These are phyloP conservation scores for Scophthalmus maximus DNA, from an alignment of 2,113 vertebrate genomes.

Conservation along the genomic window DNA sequence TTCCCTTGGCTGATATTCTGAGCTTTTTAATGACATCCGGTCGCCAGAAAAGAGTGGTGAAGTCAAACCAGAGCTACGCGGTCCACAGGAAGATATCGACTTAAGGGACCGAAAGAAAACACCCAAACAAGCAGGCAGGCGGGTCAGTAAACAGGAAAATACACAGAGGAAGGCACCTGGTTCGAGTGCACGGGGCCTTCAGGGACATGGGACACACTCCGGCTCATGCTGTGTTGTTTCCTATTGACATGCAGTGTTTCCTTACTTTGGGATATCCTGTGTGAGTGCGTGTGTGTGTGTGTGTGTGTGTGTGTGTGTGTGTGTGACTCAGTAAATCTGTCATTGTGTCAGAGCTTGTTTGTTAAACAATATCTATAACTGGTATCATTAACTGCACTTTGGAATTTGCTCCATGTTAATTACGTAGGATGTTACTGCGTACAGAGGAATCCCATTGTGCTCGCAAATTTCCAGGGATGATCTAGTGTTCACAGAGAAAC, in stretches of 20 bases:
- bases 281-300: conserved; percentile 63
- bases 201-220: conserved; percentile 74
- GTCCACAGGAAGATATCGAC: conserved; percentile 76
- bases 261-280: conserved; percentile 79
- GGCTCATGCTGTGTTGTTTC: conserved; percentile 71
- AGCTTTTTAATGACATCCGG: conserved; percentile 77
- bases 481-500: conserved; percentile 46
- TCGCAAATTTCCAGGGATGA: conserved; percentile 40
- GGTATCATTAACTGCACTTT: conserved; percentile 67
- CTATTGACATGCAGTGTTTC: conserved; percentile 74
- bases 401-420: conserved; percentile 76
- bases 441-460: conserved; percentile 71
- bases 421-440: conserved; percentile 73
- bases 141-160: conserved; percentile 84
- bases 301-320: conserved; percentile 66
- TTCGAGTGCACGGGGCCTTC: conserved; percentile 65
- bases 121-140: conserved; percentile 72
- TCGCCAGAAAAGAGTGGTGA: conserved; percentile 54
- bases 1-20: conserved; percentile 76
- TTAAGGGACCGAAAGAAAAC: conserved; percentile 78
- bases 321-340: conserved; percentile 57
- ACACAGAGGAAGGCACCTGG: conserved; percentile 79
- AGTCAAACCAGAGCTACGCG: conserved; percentile 54
- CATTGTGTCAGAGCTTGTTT: conserved; percentile 74
- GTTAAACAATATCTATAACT: conserved; percentile 64